Conservation (phyloP, 2,797 vertebrate genomes). For the Tinamus major region DNA sequence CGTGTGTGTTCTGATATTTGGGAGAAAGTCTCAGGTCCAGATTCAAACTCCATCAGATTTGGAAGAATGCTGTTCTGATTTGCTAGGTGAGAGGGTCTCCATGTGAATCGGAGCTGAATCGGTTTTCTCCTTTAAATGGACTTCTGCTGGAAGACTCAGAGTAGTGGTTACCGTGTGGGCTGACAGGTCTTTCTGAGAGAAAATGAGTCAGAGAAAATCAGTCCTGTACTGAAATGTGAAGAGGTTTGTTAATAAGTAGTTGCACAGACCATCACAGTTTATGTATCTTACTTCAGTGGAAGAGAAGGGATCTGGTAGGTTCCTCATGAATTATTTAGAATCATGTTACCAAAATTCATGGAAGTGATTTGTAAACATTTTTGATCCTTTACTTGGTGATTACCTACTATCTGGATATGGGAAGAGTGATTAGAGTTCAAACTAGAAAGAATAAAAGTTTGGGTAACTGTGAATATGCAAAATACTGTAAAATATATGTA, state of each 20-base stretch:
- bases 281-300: not conserved
- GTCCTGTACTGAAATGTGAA: not conserved
- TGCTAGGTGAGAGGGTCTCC: not conserved
- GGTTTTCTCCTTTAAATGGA: not conserved
- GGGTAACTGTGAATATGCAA: not conserved
- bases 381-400: not conserved
- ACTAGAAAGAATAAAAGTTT: not conserved
- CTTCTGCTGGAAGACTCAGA: not conserved
- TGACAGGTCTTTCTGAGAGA: not conserved
- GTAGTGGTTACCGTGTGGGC: not conserved
- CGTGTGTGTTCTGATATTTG: not conserved
- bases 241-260: not conserved
- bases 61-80: not conserved
- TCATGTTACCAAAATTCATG: not conserved
- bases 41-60: not conserved
- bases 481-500: not conserved
- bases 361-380: not conserved
- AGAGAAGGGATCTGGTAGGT: not conserved
- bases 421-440: not conserved
- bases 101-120: not conserved
- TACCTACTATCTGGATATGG: not conserved
- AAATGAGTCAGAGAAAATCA: not conserved
- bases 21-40: not conserved
- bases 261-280: rapidly evolving
- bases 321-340: not conserved